Evolutionary conservation across 2,888 invertebrate species (phyloP), one percentile per base, ranked within the genome.

Genomic region (Epinotia nisella): DNA sequence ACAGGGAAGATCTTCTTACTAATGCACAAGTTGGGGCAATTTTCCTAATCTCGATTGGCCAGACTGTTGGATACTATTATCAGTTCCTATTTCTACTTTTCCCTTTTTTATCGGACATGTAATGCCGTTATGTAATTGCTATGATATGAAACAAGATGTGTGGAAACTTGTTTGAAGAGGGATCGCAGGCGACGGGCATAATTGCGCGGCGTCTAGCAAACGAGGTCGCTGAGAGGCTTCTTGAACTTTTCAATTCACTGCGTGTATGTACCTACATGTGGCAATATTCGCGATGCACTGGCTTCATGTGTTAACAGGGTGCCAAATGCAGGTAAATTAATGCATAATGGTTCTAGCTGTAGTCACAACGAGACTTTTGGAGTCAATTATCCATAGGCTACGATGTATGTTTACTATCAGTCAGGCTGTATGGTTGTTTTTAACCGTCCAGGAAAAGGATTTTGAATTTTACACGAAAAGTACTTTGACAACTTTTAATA

Each of bases 171-270:
- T 74, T 55, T 67, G 61, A 17, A 74, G 73, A 59, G 64, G 74
- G 78, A 77, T 83, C 83, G 77, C 82, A 76, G 79, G 81, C 77
- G 78, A 84, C 81, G 81, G 81, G 77, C 84, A 85, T 87, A 85
- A 87, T 87, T 87, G 85, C 75, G 75, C 65, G 72, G 79, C 82
- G 80, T 81, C 80, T 80, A 83, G 82, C 81, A 85, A 88, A 84
- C 75, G 83, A 80, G 87, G 87, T 84, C 85, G 79, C 77, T 69
- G 35, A 64, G 29, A 78, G 82, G 82, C 81, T 85, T 83, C 84
- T 62, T 80, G 78, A 74, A 77, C 81, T 80, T 80, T 83, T 82
- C 80, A 81, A 83, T 83, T 83, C 81, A 76, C 66, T 21, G 53
- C 53, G 71, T 49, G 55, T 41, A 3, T 15, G 3, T 45, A 3